Evolutionary conservation across 2,113 vertebrate species (phyloP), one percentile per base, ranked within the genome.

Genomic region (Aptenodytes forsteri): DNA sequence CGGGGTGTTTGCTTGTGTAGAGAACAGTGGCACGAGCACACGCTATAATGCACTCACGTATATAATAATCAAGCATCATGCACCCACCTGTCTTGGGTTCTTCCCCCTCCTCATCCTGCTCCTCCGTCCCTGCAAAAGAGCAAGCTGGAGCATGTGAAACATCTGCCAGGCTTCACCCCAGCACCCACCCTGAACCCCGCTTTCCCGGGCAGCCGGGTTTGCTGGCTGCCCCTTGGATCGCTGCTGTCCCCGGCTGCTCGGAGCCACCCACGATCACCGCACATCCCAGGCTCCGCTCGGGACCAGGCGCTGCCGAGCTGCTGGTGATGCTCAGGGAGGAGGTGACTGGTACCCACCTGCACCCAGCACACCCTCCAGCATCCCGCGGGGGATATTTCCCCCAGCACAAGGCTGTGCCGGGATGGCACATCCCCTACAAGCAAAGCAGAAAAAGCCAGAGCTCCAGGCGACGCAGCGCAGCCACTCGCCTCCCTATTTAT

Each of bases 71-170:
- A 6, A 70, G 61, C 30, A 40, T 10, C 7, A 2, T 9, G 14
- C 50, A 97, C 99, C 96, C 90, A 99, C 99, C 99, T 96, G 99
- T 99, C 97, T 99, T 99, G 97, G 98, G 98, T 94, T 98, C 99
- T 76, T 99, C 99, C 94, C 99, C 98, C 40, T 99, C 99, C 49
- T 98, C 98, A 16, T 99, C 98, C 91, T 98, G 99, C 89, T 99
- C 99, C 98, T 99, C 99, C 3, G 98, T 98, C 55, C 98, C 99
- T 99, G 97, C 86, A 95, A 97, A 91, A 92, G 30, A 87, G 42
- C 23, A 71, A 75, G 5, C 17, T 30, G 16, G 16, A 67, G 22
- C 3, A 4, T 21, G 32, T 69, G 71, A 94, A 70, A 36, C 38
- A 32, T 12, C 34, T 36, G 36, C 23, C 3, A 0, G 61, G 26